phyloP scores from a whole-genome alignment of 2,797 vertebrate genomes.

The Morelia viridis region DNA sequence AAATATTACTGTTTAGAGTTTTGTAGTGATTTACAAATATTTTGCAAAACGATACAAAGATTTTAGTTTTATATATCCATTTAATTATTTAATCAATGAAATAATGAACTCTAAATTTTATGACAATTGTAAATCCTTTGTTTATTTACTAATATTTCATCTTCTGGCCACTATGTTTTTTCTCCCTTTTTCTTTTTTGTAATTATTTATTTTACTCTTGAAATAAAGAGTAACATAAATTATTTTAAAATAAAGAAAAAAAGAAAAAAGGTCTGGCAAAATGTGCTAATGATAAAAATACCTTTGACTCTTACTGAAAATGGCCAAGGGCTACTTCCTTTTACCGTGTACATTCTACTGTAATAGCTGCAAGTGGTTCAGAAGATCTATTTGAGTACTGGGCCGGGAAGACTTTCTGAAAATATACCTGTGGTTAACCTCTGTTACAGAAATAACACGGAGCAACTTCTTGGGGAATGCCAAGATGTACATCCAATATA shows the following conservation, averaged over 20 bases:
- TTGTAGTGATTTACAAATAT: not conserved
- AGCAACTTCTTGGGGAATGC: not conserved
- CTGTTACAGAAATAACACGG: constrained; percentile 3
- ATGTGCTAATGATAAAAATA: not conserved
- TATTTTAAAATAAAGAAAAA: not conserved
- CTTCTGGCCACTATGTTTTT: not conserved
- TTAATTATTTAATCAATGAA: not conserved
- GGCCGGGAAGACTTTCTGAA: not conserved
- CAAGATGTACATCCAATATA: not conserved
- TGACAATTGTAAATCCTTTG: not conserved
- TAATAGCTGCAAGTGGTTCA: not conserved
- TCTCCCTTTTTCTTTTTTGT: not conserved
- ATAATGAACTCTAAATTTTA: not conserved
- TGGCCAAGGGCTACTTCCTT: not conserved
- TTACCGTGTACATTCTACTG: not conserved
- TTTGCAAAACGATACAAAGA: not conserved
- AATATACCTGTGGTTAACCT: not conserved
- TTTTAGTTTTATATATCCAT: not conserved
- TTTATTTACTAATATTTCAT: not conserved
- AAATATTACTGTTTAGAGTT: not conserved
- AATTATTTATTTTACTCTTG: not conserved
- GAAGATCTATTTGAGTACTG: not conserved
- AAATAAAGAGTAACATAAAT: not conserved
- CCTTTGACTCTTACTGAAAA: not conserved
- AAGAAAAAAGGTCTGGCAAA: not conserved